Evolutionary conservation across 2,113 vertebrate genomes (phyloP).

Genomic region (Bolborhynchus lineola): DNA sequence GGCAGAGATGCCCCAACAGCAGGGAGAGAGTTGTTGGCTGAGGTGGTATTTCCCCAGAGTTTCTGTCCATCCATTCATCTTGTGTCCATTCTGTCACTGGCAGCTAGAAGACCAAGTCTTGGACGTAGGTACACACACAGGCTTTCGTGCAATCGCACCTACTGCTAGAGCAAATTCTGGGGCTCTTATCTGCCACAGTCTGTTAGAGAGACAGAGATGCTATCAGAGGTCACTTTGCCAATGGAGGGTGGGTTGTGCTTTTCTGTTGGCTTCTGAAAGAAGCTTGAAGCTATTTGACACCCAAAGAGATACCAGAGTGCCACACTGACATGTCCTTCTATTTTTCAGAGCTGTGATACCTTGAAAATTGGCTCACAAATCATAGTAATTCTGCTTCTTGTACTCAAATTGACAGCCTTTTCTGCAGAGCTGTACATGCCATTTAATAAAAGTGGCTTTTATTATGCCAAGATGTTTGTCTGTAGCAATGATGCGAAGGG

Average conservation of each 20-base stretch:
- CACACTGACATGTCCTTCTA: neutral
- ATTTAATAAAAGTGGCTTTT: neutral
- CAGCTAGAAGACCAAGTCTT: neutral
- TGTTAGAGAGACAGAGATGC: neutral
- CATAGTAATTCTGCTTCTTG: neutral
- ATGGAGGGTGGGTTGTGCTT: neutral
- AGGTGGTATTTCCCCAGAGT: neutral
- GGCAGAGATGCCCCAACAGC: neutral
- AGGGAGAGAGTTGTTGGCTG: neutral
- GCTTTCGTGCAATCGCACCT: neutral
- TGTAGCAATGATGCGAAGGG: neutral
- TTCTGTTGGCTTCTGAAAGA: neutral
- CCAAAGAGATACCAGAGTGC: neutral
- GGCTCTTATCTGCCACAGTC: neutral
- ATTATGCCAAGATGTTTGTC: neutral
- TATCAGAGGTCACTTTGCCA: neutral
- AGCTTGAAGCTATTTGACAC: neutral
- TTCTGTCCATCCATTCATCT: neutral
- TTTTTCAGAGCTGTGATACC: neutral
- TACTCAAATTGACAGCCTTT: neutral
- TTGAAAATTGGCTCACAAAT: neutral
- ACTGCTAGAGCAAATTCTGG: neutral
- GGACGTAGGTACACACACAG: rapidly evolving
- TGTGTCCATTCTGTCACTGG: neutral
- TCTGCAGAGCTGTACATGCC: neutral